Evolutionary conservation across 92 coral and sea anemone species (phyloP).

Genomic region (Palythoa grandiflora): DNA sequence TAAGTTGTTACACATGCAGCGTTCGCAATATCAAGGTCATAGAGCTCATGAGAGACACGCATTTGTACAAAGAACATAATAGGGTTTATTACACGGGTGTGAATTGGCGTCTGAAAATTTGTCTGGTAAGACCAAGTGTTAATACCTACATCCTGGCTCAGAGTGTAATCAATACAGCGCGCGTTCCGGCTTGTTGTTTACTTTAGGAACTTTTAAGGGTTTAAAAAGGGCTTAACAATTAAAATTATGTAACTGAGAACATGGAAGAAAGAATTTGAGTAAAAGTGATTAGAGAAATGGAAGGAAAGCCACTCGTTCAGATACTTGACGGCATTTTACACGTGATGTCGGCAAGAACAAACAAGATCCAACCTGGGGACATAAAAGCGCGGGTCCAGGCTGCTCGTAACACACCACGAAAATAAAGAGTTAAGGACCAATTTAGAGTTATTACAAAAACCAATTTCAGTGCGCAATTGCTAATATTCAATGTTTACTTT

Average conservation of each 20-base stretch:
- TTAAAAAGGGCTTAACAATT: not conserved
- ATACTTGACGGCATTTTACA: not conserved
- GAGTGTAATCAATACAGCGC: not conserved
- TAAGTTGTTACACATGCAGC: not conserved
- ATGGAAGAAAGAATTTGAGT: not conserved
- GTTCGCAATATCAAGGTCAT: not conserved
- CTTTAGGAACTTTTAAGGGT: not conserved
- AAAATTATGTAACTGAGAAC: not conserved
- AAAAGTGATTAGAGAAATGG: not conserved
- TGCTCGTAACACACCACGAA: not conserved
- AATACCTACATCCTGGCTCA: not conserved
- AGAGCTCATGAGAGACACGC: not conserved
- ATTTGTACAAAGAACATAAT: conserved; percentile 8
- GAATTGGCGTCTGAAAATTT: not conserved
- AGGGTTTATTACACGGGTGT: not conserved
- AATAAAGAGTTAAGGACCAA: not conserved
- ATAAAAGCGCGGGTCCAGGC: not conserved
- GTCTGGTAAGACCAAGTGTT: not conserved
- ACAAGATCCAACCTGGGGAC: not conserved
- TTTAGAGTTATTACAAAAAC: not conserved
- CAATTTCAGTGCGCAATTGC: conserved; percentile 1
- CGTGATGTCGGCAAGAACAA: not conserved
- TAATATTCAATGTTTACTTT: not conserved
- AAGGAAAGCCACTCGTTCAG: not conserved
- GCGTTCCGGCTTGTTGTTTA: not conserved